A percentile compares a stretch with the other conserved stretches of the same genome.
Evolutionary conservation across 2,797 vertebrate species (phyloP).

Genomic region (Arvicola amphibius): DNA sequence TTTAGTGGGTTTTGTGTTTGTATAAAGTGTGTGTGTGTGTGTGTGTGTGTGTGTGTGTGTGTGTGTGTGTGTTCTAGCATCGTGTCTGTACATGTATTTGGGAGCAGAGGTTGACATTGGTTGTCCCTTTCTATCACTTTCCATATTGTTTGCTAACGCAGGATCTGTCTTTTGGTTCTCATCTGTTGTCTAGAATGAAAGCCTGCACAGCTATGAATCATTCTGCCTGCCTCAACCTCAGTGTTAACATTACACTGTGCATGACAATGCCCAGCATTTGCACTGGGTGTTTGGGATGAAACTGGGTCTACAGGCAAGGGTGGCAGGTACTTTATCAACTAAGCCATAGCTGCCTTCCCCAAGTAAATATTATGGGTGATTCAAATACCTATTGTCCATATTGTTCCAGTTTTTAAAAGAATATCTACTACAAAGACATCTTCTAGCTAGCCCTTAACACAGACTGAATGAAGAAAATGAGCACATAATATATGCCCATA

Average conservation of each 20-base stretch:
- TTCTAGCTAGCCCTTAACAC: background rate
- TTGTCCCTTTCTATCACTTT: background rate
- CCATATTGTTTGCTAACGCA: background rate
- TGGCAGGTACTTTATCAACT: background rate
- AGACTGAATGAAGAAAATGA: background rate
- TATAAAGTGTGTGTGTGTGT: background rate
- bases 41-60: background rate
- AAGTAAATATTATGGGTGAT: background rate
- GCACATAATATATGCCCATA: background rate
- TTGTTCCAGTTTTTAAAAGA: background rate
- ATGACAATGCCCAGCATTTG: background rate
- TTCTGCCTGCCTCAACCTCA: background rate
- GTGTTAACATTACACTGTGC: background rate
- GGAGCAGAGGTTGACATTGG: background rate
- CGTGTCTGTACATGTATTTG: too few species aligned
- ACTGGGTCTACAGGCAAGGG: background rate
- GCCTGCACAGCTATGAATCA: background rate
- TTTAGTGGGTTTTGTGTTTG: background rate
- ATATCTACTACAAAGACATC: background rate
- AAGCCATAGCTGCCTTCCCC: too few species aligned
- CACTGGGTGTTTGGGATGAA: background rate
- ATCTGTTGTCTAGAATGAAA: background rate
- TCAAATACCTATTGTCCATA: background rate
- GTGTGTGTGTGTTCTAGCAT: background rate
- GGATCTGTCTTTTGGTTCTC: background rate